A percentile compares a stretch with the other conserved stretches of the same genome.
These are phyloP conservation scores for Mobula hypostoma DNA, from an alignment of 2,113 vertebrate genomes.

Conservation along the genomic window DNA sequence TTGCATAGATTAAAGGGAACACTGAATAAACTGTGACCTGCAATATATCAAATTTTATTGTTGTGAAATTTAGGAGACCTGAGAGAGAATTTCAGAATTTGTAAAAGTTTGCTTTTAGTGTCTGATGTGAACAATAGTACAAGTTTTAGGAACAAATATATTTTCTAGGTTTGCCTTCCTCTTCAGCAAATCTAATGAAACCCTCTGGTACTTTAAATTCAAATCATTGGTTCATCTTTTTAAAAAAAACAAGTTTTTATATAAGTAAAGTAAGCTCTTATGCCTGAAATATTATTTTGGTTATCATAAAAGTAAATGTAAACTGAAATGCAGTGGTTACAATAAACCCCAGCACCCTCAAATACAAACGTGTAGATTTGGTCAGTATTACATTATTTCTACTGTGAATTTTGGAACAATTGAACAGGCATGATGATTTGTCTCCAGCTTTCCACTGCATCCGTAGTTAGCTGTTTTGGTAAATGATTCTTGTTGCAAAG, in stretches of 20 bases:
- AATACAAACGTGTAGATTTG: neutral
- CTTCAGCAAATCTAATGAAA: neutral
- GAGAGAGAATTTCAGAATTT: neutral
- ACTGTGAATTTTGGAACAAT: neutral
- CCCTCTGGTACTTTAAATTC: neutral
- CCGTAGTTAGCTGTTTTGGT: neutral
- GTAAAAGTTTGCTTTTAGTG: neutral
- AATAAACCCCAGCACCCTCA: neutral
- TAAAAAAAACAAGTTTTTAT: too few species aligned
- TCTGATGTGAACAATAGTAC: neutral
- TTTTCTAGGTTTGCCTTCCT: neutral
- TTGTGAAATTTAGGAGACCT: neutral
- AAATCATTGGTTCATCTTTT: neutral
- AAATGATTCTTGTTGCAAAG: neutral
- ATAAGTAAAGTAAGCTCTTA: neutral
- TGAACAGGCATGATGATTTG: neutral
- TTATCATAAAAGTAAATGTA: neutral
- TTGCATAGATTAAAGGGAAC: neutral
- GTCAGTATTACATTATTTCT: neutral
- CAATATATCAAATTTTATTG: neutral
- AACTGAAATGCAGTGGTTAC: neutral
- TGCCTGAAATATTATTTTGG: neutral
- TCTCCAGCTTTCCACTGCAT: neutral
- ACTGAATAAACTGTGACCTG: neutral
- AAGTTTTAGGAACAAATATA: neutral